Conservation (phyloP, 2,113 vertebrate genomes). For the Blennius ocellaris region DNA sequence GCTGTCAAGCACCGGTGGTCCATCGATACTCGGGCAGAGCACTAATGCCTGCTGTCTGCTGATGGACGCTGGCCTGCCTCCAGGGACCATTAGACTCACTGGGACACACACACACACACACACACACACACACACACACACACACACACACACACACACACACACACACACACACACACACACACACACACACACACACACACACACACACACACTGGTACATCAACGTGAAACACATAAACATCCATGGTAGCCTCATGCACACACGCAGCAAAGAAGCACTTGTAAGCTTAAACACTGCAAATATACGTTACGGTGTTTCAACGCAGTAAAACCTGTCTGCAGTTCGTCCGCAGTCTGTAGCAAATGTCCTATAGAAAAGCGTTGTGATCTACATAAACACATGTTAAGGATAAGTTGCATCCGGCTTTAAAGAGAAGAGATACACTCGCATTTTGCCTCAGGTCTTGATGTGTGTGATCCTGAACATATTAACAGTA, state of each 20-base stretch:
- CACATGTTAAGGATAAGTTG: neutral
- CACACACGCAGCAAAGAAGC: conserved; percentile 6
- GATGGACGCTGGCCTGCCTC: conserved; percentile 95
- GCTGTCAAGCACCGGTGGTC: conserved; percentile 69
- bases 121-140: conserved; percentile 51
- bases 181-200: conserved; percentile 48
- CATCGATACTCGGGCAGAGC: conserved; percentile 89
- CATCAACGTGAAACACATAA: conserved; percentile 38
- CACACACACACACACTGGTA: conserved; percentile 44
- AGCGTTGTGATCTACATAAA: neutral
- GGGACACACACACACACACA: conserved; percentile 63
- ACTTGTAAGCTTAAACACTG: conserved; percentile 1
- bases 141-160: conserved; percentile 50
- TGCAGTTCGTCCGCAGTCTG: no score
- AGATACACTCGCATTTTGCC: neutral
- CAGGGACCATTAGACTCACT: conserved; percentile 91
- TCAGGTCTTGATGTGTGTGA: neutral
- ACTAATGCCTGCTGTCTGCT: conserved; percentile 91
- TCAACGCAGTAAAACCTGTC: no score
- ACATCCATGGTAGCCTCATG: conserved; percentile 22
- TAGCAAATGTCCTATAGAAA: no score
- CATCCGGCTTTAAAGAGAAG: no score
- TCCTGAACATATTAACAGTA: neutral
- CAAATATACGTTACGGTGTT: neutral
- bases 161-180: conserved; percentile 58